These are phyloP conservation scores for Plodia interpunctella DNA, from an alignment of 1,140 invertebrate genomes.

Conservation along the genomic window DNA sequence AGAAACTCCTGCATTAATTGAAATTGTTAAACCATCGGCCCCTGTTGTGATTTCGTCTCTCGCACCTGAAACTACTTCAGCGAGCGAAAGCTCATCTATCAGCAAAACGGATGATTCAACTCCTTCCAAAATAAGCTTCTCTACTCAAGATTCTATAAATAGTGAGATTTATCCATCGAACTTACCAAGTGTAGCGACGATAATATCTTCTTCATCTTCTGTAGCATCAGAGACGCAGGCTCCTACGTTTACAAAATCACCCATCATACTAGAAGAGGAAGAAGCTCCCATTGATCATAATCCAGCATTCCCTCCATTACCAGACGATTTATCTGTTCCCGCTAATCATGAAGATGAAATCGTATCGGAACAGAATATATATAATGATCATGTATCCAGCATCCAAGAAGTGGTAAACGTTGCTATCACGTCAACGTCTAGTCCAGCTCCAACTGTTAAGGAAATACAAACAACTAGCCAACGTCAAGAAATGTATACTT, in stretches of 20 bases:
- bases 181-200: conserved; percentile 38
- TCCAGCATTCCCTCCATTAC: conserved; percentile 65
- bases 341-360: conserved; percentile 62
- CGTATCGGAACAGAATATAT: conserved; percentile 49
- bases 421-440: conserved; percentile 27
- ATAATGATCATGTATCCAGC: conserved; percentile 44
- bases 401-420: conserved; percentile 32
- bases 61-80: conserved; percentile 14
- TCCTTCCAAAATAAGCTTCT: conserved; percentile 59
- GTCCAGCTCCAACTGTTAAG: conserved; percentile 27
- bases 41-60: conserved; percentile 19
- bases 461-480: conserved; percentile 32
- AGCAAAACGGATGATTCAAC: conserved; percentile 31
- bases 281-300: conserved; percentile 59
- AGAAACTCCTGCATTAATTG: conserved; percentile 30
- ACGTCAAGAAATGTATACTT: conserved; percentile 26
- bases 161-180: conserved; percentile 47
- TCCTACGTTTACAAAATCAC: conserved; percentile 46
- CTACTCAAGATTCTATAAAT: conserved; percentile 50
- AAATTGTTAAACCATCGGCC: conserved; percentile 27
- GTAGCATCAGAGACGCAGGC: conserved; percentile 21
- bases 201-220: conserved; percentile 31
- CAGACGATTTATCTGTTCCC: conserved; percentile 59
- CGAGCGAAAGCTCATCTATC: conserved; percentile 13
- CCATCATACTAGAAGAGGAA: conserved; percentile 56